Evolutionary conservation across 2,797 vertebrate genomes (phyloP), one percentile per base, ranked within the genome.

Genomic region (Xyrichtys novacula): DNA sequence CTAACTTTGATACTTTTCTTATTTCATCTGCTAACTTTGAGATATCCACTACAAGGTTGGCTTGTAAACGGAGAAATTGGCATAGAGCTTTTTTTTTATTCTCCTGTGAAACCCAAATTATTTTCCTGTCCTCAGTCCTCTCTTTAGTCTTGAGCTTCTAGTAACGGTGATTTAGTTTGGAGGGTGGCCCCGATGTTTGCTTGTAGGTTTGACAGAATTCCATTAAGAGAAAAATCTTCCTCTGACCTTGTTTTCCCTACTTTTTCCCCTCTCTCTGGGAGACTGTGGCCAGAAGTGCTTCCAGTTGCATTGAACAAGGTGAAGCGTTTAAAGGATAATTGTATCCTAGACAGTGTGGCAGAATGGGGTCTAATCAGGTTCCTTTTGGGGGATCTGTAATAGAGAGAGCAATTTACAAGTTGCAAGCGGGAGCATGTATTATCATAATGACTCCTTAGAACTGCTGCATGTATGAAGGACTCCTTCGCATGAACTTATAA

Each of bases 401-500:
- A 22, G 7, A 60, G 34, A 46, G n/a, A 32, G 29, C 40, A 52
- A 46, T 72, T 63, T 49, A 52, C 34, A 61, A 71, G 28, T 26
- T 39, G 23, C 11, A 26, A 29, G 43, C 32, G 58, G 25, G 25
- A 25, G 14, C 11, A 55, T 32, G 20, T 53, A 20, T 58, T 53
- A 49, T 26, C 34, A 29, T 29, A 10, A 46, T 39, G 47, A 23
- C 26, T 62, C 39, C 26, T 65, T 54, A 44, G n/a, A 32, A 14
- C 6, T 69, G 20, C 12, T 49, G 14, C 2, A 32, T 46, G 16
- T 56, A 19, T 49, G 46, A 64, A 65, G 4, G 17, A 31, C 23
- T 46, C 19, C 7, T 54, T 46, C 29, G 20, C 47, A 40, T 17
- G 16, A 29, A 49, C 46, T 31, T 28, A 46, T 31, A 3, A 42